These are phyloP conservation scores for Tanypteryx hageni DNA, from an alignment of 2,888 invertebrate genomes.

Conservation along the genomic window DNA sequence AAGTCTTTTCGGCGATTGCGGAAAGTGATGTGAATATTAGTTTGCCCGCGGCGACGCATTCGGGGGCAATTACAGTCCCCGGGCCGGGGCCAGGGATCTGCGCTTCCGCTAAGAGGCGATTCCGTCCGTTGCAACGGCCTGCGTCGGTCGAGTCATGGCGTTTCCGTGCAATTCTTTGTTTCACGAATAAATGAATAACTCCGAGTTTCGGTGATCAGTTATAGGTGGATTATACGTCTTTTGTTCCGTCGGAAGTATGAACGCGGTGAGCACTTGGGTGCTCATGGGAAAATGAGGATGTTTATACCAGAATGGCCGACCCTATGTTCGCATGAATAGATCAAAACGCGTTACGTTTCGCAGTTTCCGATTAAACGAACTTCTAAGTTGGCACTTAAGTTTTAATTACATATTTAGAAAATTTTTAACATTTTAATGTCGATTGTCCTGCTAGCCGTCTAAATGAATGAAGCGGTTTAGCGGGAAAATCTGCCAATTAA, in stretches of 20 bases:
- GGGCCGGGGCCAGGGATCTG: neutral
- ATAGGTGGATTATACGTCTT: neutral
- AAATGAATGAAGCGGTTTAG: too few species aligned
- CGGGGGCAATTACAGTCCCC: neutral
- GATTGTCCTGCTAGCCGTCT: too few species aligned
- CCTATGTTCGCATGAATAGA: neutral
- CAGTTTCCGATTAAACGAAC: neutral
- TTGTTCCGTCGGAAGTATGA: neutral
- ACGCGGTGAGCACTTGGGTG: neutral
- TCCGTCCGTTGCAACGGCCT: neutral
- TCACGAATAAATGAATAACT: neutral
- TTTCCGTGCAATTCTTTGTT: conserved; percentile 14
- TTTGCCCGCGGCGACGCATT: neutral
- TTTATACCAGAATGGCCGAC: neutral
- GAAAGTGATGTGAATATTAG: too few species aligned
- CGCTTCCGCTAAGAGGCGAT: neutral
- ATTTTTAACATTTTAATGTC: too few species aligned
- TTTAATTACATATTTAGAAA: too few species aligned
- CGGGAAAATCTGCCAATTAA: too few species aligned
- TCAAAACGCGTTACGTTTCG: neutral
- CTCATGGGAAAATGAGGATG: neutral
- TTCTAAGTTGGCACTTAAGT: too few species aligned
- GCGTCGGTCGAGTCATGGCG: neutral
- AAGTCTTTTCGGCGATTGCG: neutral
- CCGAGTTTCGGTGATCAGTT: neutral